phyloP scores from a whole-genome alignment of 2,888 invertebrate genomes.

The Orchestes rusci region DNA sequence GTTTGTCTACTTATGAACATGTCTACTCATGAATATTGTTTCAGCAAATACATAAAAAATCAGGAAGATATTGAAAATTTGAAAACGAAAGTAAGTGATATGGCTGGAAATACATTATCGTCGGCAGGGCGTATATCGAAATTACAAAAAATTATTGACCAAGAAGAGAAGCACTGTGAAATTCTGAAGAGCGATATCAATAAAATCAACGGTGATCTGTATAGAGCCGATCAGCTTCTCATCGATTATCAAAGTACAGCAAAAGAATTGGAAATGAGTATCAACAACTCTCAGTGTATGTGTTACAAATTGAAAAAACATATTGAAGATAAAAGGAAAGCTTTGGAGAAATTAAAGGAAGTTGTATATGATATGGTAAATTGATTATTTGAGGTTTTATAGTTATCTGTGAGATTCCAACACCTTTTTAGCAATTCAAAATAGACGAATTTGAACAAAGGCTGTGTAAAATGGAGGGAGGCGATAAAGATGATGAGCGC shows the following conservation, averaged over 20 bases:
- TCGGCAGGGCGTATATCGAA: constrained; percentile 52
- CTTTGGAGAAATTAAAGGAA: constrained; percentile 51
- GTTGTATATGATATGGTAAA: constrained; percentile 53
- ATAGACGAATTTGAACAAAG: constrained; percentile 44
- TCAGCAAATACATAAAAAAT: constrained; percentile 26
- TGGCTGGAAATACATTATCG: constrained; percentile 42
- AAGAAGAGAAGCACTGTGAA: constrained; percentile 42
- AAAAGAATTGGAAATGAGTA: constrained; percentile 46
- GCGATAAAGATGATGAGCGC: constrained; percentile 32
- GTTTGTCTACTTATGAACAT: neutral
- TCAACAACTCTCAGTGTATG: constrained; percentile 49
- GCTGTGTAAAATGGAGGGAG: constrained; percentile 40
- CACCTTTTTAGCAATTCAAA: constrained; percentile 29
- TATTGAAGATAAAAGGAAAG: constrained; percentile 44
- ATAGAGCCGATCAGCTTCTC: constrained; percentile 24
- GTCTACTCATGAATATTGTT: neutral
- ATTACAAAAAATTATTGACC: constrained; percentile 55
- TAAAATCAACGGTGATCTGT: constrained; percentile 28
- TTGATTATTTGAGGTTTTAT: constrained; percentile 18
- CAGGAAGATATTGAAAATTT: constrained; percentile 37
- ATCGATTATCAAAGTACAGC: constrained; percentile 27
- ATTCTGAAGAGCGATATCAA: constrained; percentile 28
- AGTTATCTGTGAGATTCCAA: neutral
- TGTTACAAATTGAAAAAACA: constrained; percentile 45
- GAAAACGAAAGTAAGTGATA: constrained; percentile 47